A percentile compares a stretch with the other conserved stretches of the same genome.
Conservation (phyloP, 2,113 vertebrate genomes). For the Asarcornis scutulata region DNA sequence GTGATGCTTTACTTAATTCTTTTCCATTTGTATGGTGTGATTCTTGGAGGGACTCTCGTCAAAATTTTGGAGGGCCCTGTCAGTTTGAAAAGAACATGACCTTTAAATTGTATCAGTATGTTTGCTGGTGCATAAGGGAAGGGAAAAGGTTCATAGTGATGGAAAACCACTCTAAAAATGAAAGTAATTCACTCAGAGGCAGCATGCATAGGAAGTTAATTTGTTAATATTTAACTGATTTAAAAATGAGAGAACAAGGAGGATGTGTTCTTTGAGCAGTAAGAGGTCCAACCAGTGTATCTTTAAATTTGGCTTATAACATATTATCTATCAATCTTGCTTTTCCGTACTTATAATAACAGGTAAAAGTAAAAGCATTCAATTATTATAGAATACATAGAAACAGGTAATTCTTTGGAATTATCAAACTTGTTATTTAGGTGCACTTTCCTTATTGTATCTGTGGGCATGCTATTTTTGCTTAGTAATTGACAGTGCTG, state of each 20-base stretch:
- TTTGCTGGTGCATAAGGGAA: constrained; percentile 98
- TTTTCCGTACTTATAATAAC: background rate
- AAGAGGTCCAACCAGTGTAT: background rate
- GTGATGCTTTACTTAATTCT: constrained; percentile 90
- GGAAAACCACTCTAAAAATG: constrained; percentile 82
- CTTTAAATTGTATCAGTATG: constrained; percentile 99
- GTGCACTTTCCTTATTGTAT: background rate
- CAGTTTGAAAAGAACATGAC: constrained; percentile 99
- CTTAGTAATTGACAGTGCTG: constrained; percentile 8
- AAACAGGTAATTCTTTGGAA: background rate
- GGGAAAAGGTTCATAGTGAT: constrained; percentile 90
- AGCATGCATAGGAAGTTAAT: constrained; percentile 69
- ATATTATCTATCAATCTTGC: background rate
- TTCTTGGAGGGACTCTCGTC: constrained; percentile 93
- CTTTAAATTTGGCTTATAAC: background rate
- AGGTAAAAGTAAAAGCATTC: background rate
- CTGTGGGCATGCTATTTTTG: background rate
- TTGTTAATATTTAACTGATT: constrained; percentile 76
- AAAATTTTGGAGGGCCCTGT: constrained; percentile 98
- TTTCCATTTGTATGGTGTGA: constrained; percentile 80
- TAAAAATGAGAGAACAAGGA: background rate
- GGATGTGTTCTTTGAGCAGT: background rate
- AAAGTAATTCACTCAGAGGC: constrained; percentile 81
- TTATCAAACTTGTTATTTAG: background rate
- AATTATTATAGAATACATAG: background rate